Evolutionary conservation across 2,797 vertebrate species (phyloP), one percentile per base, ranked within the genome.

Genomic region (Myotis myotis): DNA sequence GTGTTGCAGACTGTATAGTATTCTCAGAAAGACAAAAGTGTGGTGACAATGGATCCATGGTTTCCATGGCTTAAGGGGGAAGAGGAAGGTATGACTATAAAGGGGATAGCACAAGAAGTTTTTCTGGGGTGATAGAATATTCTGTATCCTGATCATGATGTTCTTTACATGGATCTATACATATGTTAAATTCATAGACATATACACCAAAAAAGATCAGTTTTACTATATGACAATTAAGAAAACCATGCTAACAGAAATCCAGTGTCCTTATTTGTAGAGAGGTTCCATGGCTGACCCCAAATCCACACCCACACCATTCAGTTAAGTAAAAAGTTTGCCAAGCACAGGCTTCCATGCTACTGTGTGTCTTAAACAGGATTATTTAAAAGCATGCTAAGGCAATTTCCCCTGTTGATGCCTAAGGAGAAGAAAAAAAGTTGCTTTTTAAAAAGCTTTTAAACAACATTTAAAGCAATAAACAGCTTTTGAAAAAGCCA

Each of bases 311-410:
- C 95, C 91, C 64, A 97, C 84, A 22, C 87, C 91, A 93, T 51
- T 44, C 70, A 80, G 70, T 74, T 94, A 94, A 74, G 85, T 97
- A 78, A 85, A 97, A 96, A 96, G 92, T 93, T 97, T 95, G 62
- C 91, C 44, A 94, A 94, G 95, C 89, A 72, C 10, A 20, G 51
- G 44, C 55, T 87, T 97, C 91, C 38, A 51, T 93, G 87, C 88
- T 79, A 78, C 30, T 95, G 23, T 96, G 36, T 97, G 96, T 96
- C 74, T 97, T 97, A 96, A 97, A 94, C 49, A 94, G 60, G 53
- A 95, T 96, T 97, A 95, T 97, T 98, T 97, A 97, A 98, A 97
- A 97, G 91, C 75, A 93, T 83, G 93, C 81, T 83, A 81, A 94
- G 75, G 89, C 94, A 97, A 96, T 91, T 68, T 97, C 80, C 75